Base-by-base conservation (phyloP, 2,888 invertebrate genomes). In the Dysmachus trigonus region DNA sequence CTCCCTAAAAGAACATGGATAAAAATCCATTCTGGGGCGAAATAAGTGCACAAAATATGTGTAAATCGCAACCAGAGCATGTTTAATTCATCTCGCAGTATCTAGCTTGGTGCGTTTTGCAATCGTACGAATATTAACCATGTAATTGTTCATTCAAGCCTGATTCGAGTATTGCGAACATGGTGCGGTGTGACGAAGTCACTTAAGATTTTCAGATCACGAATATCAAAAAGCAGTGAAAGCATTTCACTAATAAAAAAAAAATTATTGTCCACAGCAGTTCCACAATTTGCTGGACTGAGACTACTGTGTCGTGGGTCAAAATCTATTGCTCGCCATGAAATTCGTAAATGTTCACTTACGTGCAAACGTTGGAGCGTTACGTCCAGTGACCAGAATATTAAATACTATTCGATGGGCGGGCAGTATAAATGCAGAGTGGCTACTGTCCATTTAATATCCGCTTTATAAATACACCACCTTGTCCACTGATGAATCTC, bases 381-480 rank as follows among this genome's bases (percentile, higher is more conserved):
- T 41, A 5, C 27, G 47, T 31, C 72, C 71, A 72, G 71, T 38
- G 83, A 83, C 83, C 15, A 31, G 83, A 83, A 83, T 83, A 83
- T 72, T 83, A 83, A 41, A 83, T 72, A 41, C 27, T 10, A 77
- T 77, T 27, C 15, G 30, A 2, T 77, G 47, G 22, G 81, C 53
- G 31, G 31, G 35, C 81, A 73, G 31, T 76, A 85, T 41, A 41
- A 13, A 41, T 53, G 53, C 51, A 74, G 4, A 72, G 47, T 82
- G 33, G 31, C n/a, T 41, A 41, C 38, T 53, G 31, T 22, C 31
- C 31, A 76, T 76, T 51, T 18, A 51, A 85, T 77, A 79, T 86
- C 86, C 86, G 86, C 86, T 86, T 86, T 86, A 86, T 86, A 86
- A 86, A 86, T 86, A 86, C 79, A 85, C 27, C 77, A 72, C 79